A percentile compares a stretch with the other conserved stretches of the same genome.
phyloP scores from a whole-genome alignment of 2,113 vertebrate species.

The Ceratotherium simum region DNA sequence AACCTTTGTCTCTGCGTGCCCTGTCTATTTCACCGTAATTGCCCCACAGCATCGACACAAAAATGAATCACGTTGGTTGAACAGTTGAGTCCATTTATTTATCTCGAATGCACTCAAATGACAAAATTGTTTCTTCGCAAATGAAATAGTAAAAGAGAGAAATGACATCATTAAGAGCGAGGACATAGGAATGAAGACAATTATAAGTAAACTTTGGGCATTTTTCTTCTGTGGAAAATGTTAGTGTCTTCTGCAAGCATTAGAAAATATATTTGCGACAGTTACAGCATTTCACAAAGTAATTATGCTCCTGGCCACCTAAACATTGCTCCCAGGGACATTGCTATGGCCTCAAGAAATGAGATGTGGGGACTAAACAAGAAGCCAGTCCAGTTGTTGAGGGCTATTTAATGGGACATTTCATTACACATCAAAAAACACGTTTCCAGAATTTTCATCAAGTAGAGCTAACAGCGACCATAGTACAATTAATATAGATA shows the following conservation, averaged over 20 bases:
- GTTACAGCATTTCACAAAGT: background rate
- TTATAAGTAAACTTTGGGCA: background rate
- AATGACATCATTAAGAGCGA: rapidly evolving
- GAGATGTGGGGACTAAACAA: background rate
- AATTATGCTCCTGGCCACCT: background rate
- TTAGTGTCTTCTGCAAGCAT: background rate
- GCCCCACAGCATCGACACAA: rapidly evolving
- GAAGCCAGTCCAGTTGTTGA: background rate
- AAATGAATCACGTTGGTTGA: rapidly evolving
- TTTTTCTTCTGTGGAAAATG: background rate
- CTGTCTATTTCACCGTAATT: rapidly evolving
- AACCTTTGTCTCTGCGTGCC: background rate
- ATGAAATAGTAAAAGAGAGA: background rate
- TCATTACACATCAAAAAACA: background rate
- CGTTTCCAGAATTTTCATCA: background rate
- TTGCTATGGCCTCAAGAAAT: rapidly evolving
- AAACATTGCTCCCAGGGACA: rapidly evolving
- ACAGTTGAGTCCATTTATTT: background rate
- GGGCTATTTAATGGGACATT: too few relatives aligned
- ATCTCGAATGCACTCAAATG: background rate
- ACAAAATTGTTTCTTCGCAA: background rate
- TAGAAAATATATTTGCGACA: background rate
- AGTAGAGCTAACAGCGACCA: rapidly evolving
- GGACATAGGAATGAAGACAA: background rate
- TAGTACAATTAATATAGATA: background rate